A percentile compares a stretch with the other conserved stretches of the same genome.
Conservation (phyloP, 2,113 vertebrate species). For the Tautogolabrus adspersus region DNA sequence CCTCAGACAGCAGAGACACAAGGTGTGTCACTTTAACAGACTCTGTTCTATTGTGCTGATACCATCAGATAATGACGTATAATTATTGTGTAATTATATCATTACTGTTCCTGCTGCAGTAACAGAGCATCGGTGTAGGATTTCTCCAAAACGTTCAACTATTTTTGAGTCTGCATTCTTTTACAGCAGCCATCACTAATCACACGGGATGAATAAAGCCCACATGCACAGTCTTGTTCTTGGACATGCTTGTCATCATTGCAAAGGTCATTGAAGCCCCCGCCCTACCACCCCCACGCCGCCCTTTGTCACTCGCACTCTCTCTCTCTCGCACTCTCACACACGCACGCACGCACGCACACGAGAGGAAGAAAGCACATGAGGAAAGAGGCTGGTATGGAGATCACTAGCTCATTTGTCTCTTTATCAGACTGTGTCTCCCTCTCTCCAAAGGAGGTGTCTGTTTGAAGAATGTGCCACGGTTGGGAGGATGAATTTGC, state of each 20-base stretch:
- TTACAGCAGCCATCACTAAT: constrained; percentile 55
- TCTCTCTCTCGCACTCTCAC: constrained; percentile 27
- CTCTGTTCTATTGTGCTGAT: constrained; percentile 38
- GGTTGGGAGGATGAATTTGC: constrained; percentile 91
- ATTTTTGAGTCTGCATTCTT: constrained; percentile 37
- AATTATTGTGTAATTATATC: constrained; percentile 62
- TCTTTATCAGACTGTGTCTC: constrained; percentile 93
- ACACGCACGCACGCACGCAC: constrained; percentile 16
- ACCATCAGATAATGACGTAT: constrained; percentile 45
- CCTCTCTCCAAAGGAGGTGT: constrained; percentile 93
- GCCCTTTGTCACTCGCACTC: constrained; percentile 25
- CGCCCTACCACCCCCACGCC: constrained; percentile 43
- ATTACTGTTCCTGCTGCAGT: constrained; percentile 39
- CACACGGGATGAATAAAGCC: constrained; percentile 63
- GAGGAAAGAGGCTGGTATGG: constrained; percentile 80
- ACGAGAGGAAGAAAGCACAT: constrained; percentile 47
- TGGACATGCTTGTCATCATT: constrained; percentile 87
- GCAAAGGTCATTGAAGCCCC: constrained; percentile 85
- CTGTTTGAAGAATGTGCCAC: constrained; percentile 96
- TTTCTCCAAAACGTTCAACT: constrained; percentile 40
- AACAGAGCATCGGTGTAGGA: constrained; percentile 1
- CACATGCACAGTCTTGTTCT: constrained; percentile 66
- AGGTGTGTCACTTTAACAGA: constrained; percentile 34
- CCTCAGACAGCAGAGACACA: constrained; percentile 1
- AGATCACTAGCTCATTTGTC: constrained; percentile 91